These are phyloP conservation scores for Agapornis canus DNA, from an alignment of 2,797 vertebrate genomes.

Conservation along the genomic window DNA sequence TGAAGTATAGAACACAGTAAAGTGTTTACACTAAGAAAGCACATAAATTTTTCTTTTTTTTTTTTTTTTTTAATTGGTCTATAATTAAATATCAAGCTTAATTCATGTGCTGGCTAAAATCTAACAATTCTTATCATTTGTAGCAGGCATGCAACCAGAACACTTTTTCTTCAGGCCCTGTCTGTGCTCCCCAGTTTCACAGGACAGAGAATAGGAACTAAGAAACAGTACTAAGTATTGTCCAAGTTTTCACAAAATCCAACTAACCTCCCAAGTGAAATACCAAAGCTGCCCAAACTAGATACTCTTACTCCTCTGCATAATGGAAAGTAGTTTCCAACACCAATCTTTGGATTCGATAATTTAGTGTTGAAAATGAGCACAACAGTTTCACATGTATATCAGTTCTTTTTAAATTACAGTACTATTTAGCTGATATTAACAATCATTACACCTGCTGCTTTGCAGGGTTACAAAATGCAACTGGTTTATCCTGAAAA, in stretches of 20 bases:
- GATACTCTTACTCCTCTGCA: not conserved
- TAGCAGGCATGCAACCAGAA: not conserved
- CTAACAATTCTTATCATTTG: not conserved
- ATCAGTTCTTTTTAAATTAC: not conserved
- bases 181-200: not conserved
- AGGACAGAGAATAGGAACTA: not conserved
- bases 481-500: not conserved
- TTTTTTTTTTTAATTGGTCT: not conserved
- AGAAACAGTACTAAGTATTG: not conserved
- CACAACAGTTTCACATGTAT: not conserved
- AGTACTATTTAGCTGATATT: not conserved
- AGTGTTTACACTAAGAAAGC: not conserved
- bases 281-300: not conserved
- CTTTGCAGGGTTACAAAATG: not conserved
- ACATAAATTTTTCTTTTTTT: not conserved
- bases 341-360: not conserved
- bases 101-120: not conserved
- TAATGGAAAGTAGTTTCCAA: not conserved
- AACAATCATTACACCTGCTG: conserved; percentile 16
- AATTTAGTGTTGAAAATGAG: not conserved
- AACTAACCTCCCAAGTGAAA: not conserved
- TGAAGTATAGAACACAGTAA: not conserved
- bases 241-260: not conserved
- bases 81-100: not conserved
- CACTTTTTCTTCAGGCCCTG: not conserved